phyloP scores from a whole-genome alignment of 2,797 vertebrate genomes.

The Botia almorhae region DNA sequence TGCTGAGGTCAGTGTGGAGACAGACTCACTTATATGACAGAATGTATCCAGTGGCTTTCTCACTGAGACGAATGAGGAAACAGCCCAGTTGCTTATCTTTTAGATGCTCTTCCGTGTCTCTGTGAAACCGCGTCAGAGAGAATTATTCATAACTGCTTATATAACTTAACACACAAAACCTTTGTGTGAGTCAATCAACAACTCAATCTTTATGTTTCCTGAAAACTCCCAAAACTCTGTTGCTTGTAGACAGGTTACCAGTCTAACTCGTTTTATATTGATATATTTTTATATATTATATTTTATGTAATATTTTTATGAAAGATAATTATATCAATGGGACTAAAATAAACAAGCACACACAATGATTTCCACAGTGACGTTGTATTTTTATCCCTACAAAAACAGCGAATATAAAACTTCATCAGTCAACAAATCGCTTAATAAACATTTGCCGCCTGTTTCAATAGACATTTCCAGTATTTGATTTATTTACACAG shows the following conservation, averaged over 20 bases:
- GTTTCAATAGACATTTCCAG: neutral
- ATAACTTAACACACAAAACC: neutral
- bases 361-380: no score
- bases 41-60: conserved; percentile 85
- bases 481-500: neutral
- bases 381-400: neutral
- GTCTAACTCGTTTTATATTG: no score
- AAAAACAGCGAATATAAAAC: neutral
- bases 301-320: no score
- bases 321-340: no score
- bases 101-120: conserved; percentile 84
- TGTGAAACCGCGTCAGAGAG: conserved; percentile 60
- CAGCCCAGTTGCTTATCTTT: conserved; percentile 78
- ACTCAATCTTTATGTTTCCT: no score
- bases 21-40: conserved; percentile 86
- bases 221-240: no score
- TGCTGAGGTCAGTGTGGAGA: conserved; percentile 4
- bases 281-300: no score
- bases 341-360: no score
- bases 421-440: no score
- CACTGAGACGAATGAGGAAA: conserved; percentile 88
- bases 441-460: neutral
- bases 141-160: no score
- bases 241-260: no score
- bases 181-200: no score